Evolutionary conservation across 2,113 vertebrate genomes (phyloP).

Genomic region (Panurus biarmicus): DNA sequence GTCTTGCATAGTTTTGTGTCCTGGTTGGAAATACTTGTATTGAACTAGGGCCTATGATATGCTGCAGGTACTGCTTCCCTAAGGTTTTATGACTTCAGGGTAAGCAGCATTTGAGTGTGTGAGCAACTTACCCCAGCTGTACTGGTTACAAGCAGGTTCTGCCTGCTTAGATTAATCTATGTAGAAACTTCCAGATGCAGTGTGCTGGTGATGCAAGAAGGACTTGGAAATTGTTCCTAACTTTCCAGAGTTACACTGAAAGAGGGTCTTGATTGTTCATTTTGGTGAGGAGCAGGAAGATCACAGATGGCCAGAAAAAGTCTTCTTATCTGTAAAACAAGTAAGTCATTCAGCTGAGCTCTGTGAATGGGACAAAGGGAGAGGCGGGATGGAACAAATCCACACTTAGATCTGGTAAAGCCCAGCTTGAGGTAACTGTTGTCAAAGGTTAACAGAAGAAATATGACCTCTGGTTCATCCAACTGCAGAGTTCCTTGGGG

Average conservation of each 20-base stretch:
- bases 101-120: neutral
- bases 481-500: neutral
- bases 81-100: neutral
- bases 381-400: neutral
- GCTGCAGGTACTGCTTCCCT: neutral
- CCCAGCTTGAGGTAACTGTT: neutral
- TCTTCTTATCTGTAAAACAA: neutral
- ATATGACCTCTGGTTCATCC: neutral
- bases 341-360: neutral
- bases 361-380: neutral
- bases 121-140: neutral
- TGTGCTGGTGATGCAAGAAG: neutral
- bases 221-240: neutral
- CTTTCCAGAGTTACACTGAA: neutral
- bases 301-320: neutral
- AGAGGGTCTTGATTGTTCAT: neutral
- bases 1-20: neutral
- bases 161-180: neutral
- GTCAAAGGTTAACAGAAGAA: neutral
- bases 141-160: neutral
- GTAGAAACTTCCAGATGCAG: neutral
- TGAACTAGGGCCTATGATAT: neutral
- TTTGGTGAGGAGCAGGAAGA: neutral
- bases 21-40: neutral
- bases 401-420: neutral